Percentiles rank a stretch among this genome's conserved stretches.
Evolutionary conservation across 2,888 invertebrate genomes (phyloP).

Genomic region (Boloria selene): DNA sequence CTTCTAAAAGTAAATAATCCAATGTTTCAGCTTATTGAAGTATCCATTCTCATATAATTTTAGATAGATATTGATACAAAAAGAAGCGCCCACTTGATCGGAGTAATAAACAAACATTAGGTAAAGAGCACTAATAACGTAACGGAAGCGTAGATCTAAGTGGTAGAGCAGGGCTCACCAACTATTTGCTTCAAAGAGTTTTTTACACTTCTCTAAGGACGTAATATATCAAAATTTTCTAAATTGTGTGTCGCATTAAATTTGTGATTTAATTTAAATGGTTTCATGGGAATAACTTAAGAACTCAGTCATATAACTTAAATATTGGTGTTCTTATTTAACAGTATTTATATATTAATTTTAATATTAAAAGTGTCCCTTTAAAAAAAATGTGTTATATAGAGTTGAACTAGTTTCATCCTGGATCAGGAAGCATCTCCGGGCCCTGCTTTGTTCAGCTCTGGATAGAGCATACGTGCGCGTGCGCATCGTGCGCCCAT

Average conservation of each 20-base stretch:
- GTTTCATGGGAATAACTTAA: no score
- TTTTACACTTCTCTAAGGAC: not conserved
- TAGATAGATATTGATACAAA: conserved; percentile 34
- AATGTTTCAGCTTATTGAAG: no score
- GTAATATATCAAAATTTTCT: no score
- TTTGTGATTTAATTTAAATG: no score
- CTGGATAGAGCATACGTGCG: conserved; percentile 55
- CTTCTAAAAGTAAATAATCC: no score
- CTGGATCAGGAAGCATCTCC: not conserved
- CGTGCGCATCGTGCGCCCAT: conserved; percentile 59
- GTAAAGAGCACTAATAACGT: conserved; percentile 66
- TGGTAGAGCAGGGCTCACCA: conserved; percentile 47
- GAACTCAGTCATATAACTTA: no score
- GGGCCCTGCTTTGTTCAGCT: conserved; percentile 3
- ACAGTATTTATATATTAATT: no score
- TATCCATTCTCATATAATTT: not conserved
- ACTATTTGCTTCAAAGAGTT: not conserved
- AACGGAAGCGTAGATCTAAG: conserved; percentile 76
- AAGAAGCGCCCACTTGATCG: conserved; percentile 45
- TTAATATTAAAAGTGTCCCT: no score
- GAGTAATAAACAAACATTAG: conserved; percentile 62
- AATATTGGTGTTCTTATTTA: no score
- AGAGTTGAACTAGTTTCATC: not conserved
- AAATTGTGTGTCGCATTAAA: no score
- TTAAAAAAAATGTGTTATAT: no score